Base-by-base conservation (phyloP, 2,797 vertebrate genomes). In the Chanos chanos region DNA sequence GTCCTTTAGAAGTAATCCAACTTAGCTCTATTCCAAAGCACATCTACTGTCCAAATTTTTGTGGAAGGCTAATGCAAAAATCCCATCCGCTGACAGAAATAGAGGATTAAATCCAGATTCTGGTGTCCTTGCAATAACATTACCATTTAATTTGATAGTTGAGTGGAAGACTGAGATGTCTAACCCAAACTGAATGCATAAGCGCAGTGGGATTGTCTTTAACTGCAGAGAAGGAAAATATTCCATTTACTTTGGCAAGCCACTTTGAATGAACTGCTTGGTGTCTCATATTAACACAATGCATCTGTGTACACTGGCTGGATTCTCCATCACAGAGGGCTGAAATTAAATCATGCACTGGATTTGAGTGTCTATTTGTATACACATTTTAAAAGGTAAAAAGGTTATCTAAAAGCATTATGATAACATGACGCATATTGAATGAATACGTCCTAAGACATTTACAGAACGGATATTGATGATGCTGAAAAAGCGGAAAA, bases 181-280 rank as follows among this genome's bases (percentile, higher is more conserved):
- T 22, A 44, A 22, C 16, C n/a, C 33, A 68, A 41, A 44, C 54
- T 39, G 24, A 28, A 30, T 54, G 3, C 31, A 21, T 43, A 33
- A 16, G 7, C 15, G 45, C 6, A 37, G 34, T 25, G 10, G 15
- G 33, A 12, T 3, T 13, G 8, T 36, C 33, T 25, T 31, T 25
- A 62, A 44, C 33, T 50, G 47, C 30, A 22, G 4, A 28, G 15
- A 39, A 21, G 10, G 16, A 41, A 68, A 27, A 37, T 8, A 8
- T 45, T 56, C 16, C 4, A 52, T 52, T 68, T 37, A 21, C 25
- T 54, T 63, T 63, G 24, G 45, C 63, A 22, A 28, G n/a, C 40
- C 27, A 6, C 25, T n/a, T 15, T 18, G 27, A 57, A 39, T 43
- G 53, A 18, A 51, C 16, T 51, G 24, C 47, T 7, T 6, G 19